Evolutionary conservation across 2,113 vertebrate species (phyloP).

Genomic region (Cnemophilus loriae): DNA sequence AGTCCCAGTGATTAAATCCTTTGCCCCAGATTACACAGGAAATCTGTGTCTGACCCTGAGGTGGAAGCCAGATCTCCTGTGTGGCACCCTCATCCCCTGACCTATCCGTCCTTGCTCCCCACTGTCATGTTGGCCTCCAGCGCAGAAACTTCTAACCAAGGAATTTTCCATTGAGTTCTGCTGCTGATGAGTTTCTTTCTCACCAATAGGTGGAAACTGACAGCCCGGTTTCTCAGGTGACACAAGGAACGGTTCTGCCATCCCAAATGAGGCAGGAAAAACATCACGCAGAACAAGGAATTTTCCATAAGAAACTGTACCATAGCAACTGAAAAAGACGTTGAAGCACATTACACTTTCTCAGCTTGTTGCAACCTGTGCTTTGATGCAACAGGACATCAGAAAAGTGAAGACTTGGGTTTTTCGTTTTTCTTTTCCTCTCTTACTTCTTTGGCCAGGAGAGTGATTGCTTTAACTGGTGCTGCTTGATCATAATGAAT

Average conservation of each 20-base stretch:
- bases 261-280: constrained; percentile 70
- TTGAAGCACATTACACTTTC: constrained; percentile 61
- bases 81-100: neutral
- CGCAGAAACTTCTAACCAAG: constrained; percentile 44
- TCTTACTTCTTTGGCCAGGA: constrained; percentile 42
- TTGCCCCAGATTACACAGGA: neutral
- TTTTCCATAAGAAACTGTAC: constrained; percentile 68
- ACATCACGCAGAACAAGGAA: constrained; percentile 63
- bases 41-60: neutral
- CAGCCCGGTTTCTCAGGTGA: constrained; percentile 67
- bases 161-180: constrained; percentile 60
- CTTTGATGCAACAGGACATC: constrained; percentile 67
- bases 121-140: constrained; percentile 29
- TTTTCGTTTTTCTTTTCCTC: constrained; percentile 28
- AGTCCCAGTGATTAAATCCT: neutral
- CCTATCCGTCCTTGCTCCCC: neutral
- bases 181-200: constrained; percentile 70
- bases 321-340: constrained; percentile 67
- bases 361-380: constrained; percentile 61
- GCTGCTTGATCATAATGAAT: constrained; percentile 43
- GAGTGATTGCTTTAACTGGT: constrained; percentile 45
- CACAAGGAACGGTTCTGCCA: constrained; percentile 67
- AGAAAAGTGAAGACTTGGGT: constrained; percentile 42
- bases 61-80: neutral
- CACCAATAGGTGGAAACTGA: constrained; percentile 71